Conservation (phyloP, 2,113 vertebrate genomes). For the Patagioenas fasciata region DNA sequence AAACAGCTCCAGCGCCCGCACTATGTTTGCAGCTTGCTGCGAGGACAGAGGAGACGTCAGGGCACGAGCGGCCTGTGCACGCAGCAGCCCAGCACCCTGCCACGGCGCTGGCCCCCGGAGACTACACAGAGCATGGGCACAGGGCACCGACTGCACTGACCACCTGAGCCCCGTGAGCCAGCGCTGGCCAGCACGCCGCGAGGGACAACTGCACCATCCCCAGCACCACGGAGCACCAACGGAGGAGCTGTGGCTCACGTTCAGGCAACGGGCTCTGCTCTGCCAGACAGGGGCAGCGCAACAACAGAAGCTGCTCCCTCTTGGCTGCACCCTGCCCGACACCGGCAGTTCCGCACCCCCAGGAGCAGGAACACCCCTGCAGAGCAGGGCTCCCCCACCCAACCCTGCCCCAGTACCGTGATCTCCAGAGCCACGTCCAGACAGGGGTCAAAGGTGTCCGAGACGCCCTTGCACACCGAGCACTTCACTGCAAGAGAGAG, state of each 20-base stretch:
- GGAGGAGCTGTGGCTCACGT: rapidly evolving
- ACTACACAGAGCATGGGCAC: neutral
- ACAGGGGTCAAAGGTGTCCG: conserved; percentile 93
- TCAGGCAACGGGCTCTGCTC: neutral
- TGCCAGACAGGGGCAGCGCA: neutral
- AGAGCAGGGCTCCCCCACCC: neutral
- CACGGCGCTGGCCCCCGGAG: rapidly evolving
- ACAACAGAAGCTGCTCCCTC: neutral
- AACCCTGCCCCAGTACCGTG: conserved; percentile 70
- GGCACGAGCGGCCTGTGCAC: rapidly evolving
- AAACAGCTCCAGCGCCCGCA: conserved; percentile 89
- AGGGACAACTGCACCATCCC: neutral
- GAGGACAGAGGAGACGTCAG: neutral
- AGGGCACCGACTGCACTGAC: neutral
- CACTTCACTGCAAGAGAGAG: conserved; percentile 86
- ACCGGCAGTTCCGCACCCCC: neutral
- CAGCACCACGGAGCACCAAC: rapidly evolving
- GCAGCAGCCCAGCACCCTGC: neutral
- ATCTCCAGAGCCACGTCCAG: conserved; percentile 94
- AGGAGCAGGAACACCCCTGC: neutral
- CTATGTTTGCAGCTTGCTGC: conserved; percentile 88
- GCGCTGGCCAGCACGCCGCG: rapidly evolving
- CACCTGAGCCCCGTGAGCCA: neutral
- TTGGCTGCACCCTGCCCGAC: rapidly evolving
- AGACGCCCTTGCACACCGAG: conserved; percentile 90